Evolutionary conservation across 2,888 invertebrate genomes (phyloP).

Genomic region (Lasioglossum figueresi): DNA sequence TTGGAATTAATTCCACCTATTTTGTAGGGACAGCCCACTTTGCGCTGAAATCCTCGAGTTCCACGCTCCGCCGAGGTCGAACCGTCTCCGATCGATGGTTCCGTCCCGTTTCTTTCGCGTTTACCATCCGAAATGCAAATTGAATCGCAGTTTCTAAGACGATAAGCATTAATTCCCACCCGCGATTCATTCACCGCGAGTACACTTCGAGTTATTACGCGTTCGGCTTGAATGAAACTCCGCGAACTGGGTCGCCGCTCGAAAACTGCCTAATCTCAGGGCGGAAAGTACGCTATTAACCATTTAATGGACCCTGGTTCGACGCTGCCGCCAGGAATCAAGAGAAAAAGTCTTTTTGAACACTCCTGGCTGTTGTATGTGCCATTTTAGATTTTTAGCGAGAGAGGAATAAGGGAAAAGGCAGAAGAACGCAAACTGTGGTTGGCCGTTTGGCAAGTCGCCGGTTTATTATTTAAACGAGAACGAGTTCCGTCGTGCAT

Average conservation of each 20-base stretch:
- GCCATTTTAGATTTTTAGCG: not conserved
- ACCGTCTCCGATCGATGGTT: not conserved
- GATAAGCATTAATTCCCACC: constrained; percentile 16
- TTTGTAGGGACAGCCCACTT: not conserved
- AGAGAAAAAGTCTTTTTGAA: not conserved
- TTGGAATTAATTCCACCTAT: not conserved
- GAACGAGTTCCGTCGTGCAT: not conserved
- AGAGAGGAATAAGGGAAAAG: not conserved
- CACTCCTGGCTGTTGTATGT: not conserved
- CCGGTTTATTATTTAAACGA: constrained; percentile 4
- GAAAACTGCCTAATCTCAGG: constrained; percentile 21
- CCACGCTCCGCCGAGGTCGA: not conserved
- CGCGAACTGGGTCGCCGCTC: constrained; percentile 27
- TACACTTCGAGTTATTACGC: constrained; percentile 32
- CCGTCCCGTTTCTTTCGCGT: constrained; percentile 9
- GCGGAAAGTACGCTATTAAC: not conserved
- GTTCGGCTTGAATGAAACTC: constrained; percentile 42
- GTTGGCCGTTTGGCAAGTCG: not conserved
- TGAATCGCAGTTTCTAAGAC: constrained; percentile 5
- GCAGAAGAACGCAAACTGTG: not conserved
- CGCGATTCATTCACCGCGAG: constrained; percentile 34
- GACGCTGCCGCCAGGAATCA: not conserved
- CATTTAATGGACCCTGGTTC: not conserved
- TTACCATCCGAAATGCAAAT: not conserved
- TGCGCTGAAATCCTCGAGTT: not conserved